These are phyloP conservation scores for Tarsius wallacei DNA, from an alignment of 2,797 vertebrate genomes.

Conservation along the genomic window DNA sequence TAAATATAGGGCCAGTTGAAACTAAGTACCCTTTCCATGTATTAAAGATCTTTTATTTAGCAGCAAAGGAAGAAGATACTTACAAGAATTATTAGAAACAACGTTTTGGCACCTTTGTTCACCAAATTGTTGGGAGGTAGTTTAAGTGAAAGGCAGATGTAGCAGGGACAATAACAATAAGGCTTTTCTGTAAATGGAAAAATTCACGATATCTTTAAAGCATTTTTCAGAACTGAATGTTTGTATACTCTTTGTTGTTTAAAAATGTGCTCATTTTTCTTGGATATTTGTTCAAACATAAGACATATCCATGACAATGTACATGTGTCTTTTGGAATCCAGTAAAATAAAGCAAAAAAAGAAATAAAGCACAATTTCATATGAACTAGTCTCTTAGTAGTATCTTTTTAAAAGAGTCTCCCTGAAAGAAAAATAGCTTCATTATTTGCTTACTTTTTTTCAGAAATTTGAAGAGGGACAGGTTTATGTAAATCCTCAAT, in stretches of 20 bases:
- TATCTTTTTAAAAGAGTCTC: neutral
- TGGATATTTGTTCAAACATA: slow-evolving; percentile 55
- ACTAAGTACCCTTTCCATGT: neutral
- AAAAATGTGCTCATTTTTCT: slow-evolving; percentile 77
- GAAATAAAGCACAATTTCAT: slow-evolving; percentile 57
- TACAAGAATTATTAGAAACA: slow-evolving; percentile 60
- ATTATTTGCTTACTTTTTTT: slow-evolving; percentile 22
- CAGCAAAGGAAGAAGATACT: slow-evolving; percentile 46
- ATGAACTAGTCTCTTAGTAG: neutral
- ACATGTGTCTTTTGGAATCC: slow-evolving; percentile 39
- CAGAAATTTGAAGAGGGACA: slow-evolving; percentile 26
- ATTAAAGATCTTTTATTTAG: slow-evolving; percentile 51
- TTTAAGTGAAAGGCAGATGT: slow-evolving; percentile 73
- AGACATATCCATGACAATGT: slow-evolving; percentile 47
- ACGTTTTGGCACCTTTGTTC: slow-evolving; percentile 70
- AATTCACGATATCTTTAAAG: slow-evolving; percentile 46
- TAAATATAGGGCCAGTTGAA: neutral
- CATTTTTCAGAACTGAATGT: slow-evolving; percentile 74
- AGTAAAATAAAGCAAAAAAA: slow-evolving; percentile 66
- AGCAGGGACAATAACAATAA: slow-evolving; percentile 61
- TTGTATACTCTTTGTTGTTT: slow-evolving; percentile 64
- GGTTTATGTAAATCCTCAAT: neutral
- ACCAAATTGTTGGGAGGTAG: slow-evolving; percentile 43
- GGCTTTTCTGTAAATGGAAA: slow-evolving; percentile 73
- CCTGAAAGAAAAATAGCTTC: neutral